Evolutionary conservation across 2,888 invertebrate genomes (phyloP).

Genomic region (Girardia tigrina): DNA sequence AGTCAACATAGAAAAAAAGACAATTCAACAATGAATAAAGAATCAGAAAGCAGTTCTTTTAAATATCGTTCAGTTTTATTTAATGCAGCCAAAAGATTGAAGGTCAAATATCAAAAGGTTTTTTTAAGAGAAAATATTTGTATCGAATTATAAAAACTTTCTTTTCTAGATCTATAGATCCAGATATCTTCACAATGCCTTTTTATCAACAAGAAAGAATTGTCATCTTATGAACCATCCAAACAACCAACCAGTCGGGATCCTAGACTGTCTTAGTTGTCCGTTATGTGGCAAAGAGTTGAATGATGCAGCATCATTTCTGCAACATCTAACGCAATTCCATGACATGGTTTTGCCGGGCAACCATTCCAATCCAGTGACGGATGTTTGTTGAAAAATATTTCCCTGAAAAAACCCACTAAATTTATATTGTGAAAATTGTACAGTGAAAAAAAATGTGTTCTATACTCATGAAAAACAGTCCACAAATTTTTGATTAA

Average conservation of each 20-base stretch:
- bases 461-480: background rate
- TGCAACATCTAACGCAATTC: slow-evolving; percentile 8
- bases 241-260: background rate
- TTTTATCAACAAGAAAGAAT: background rate
- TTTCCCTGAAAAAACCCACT: background rate
- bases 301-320: slow-evolving; percentile 1
- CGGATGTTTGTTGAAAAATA: background rate
- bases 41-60: background rate
- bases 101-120: slow-evolving; percentile 23
- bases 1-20: background rate
- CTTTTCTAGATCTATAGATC: background rate
- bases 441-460: background rate
- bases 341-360: slow-evolving; percentile 19
- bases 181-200: background rate
- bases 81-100: slow-evolving; percentile 1
- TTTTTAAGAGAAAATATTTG: background rate
- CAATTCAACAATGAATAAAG: background rate
- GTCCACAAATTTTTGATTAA: background rate
- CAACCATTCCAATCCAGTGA: background rate
- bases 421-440: too few relatives aligned
- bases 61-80: background rate
- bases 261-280: background rate
- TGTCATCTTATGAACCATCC: background rate
- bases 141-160: background rate
- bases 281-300: slow-evolving; percentile 15